These are phyloP conservation scores for Girardinus metallicus DNA, from an alignment of 2,797 vertebrate species.

Conservation along the genomic window DNA sequence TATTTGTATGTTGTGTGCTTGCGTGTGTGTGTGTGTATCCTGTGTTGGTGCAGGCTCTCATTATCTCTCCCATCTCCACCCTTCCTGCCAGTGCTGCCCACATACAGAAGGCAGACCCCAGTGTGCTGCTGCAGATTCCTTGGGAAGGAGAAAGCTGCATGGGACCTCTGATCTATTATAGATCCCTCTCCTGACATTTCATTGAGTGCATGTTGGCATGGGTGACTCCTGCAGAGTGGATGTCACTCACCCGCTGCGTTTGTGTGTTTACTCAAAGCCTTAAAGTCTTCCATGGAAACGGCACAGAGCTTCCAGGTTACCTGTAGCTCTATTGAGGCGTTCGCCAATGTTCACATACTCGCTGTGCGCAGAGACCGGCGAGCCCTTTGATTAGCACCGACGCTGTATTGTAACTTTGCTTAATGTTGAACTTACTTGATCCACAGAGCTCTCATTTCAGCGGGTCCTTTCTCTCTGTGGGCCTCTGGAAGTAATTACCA, in stretches of 20 bases:
- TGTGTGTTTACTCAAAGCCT: neutral
- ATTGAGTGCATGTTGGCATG: slow-evolving; percentile 25
- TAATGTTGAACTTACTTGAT: slow-evolving; percentile 48
- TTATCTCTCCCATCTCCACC: slow-evolving; percentile 64
- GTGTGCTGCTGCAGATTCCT: slow-evolving; percentile 30
- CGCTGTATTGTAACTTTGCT: slow-evolving; percentile 23
- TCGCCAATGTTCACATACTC: neutral
- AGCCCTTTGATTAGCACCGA: slow-evolving; percentile 4
- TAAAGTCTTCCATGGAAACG: neutral
- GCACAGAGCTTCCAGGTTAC: neutral
- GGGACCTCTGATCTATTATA: slow-evolving; percentile 29
- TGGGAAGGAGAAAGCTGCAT: slow-evolving; percentile 12
- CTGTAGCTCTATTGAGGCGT: neutral
- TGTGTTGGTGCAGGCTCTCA: slow-evolving; percentile 54
- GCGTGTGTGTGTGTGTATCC: neutral
- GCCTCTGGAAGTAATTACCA: slow-evolving; percentile 86
- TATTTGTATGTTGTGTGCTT: neutral
- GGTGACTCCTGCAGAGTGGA: slow-evolving; percentile 25
- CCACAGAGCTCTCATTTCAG: slow-evolving; percentile 58
- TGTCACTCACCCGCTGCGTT: neutral
- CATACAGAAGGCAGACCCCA: slow-evolving; percentile 37
- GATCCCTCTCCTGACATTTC: slow-evolving; percentile 30
- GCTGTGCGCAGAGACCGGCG: neutral
- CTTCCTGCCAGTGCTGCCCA: slow-evolving; percentile 63
- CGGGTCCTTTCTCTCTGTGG: slow-evolving; percentile 48